These are phyloP conservation scores for Notamacropus eugenii DNA, from an alignment of 2,797 vertebrate species.

Conservation along the genomic window DNA sequence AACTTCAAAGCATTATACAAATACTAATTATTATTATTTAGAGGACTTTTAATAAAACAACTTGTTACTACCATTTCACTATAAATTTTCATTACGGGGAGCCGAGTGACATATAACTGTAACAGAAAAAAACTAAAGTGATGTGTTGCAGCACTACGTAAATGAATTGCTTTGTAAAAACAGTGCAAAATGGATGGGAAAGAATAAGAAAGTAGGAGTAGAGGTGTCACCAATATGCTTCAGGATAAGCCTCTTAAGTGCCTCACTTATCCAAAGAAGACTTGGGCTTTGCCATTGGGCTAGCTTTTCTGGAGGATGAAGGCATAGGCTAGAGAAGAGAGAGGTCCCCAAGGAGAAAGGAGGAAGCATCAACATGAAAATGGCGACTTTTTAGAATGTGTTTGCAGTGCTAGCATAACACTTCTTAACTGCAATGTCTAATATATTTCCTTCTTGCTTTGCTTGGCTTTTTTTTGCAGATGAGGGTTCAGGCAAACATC, in stretches of 20 bases:
- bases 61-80: not conserved
- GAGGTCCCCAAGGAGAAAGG: not conserved
- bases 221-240: not conserved
- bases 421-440: not conserved
- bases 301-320: not conserved
- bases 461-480: conserved; percentile 77
- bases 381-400: not conserved
- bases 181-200: not conserved
- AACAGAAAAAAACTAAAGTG: not conserved
- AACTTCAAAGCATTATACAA: not conserved
- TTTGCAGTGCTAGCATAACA: not conserved
- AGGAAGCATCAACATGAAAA: not conserved
- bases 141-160: conserved; percentile 12
- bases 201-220: not conserved
- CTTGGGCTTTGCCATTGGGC: not conserved
- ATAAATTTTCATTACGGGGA: not conserved
- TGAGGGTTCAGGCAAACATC: conserved; percentile 80
- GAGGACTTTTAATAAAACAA: not conserved
- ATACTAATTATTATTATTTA: not conserved
- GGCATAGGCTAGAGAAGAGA: not conserved
- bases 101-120: not conserved
- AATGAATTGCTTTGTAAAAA: not conserved
- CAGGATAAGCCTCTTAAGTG: not conserved
- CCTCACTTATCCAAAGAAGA: not conserved
- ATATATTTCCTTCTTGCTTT: conserved; percentile 28